These are phyloP conservation scores for Dasyornis broadbenti DNA, from an alignment of 2,113 vertebrate genomes.

Conservation along the genomic window DNA sequence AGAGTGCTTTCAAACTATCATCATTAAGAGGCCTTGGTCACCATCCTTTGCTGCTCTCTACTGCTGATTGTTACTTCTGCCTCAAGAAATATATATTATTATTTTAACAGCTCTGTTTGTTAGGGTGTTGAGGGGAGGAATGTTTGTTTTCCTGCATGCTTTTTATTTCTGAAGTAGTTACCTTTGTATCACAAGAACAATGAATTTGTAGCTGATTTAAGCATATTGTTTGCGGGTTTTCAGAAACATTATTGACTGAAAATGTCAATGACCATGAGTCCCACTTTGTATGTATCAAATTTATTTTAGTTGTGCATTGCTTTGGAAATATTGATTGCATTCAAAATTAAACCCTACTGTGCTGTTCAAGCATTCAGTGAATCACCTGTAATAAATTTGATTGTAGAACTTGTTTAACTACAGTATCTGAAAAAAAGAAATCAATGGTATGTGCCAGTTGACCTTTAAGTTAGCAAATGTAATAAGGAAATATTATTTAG, in stretches of 20 bases:
- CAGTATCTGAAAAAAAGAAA: conserved; percentile 34
- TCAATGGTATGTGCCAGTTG: conserved; percentile 51
- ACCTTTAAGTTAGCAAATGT: conserved; percentile 48
- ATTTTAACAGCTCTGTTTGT: not conserved
- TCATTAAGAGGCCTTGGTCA: not conserved
- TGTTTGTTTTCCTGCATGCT: not conserved
- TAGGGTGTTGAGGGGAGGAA: not conserved
- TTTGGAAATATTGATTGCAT: conserved; percentile 71
- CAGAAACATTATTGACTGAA: conserved; percentile 52
- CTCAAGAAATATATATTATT: not conserved
- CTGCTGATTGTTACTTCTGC: not conserved
- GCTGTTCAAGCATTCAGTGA: conserved; percentile 39
- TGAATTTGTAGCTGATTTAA: conserved; percentile 55
- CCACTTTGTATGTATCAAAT: not conserved
- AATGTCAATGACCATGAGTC: conserved; percentile 47
- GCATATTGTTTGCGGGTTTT: conserved; percentile 26
- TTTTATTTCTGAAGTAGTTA: conserved; percentile 8
- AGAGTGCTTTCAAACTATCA: not conserved
- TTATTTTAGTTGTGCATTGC: conserved; percentile 50
- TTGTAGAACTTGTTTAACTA: conserved; percentile 59
- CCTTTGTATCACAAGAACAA: conserved; percentile 46
- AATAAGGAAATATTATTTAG: not conserved
- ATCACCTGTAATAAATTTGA: conserved; percentile 59
- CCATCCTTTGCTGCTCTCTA: not conserved
- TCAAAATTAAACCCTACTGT: conserved; percentile 49